Evolutionary conservation across 2,888 invertebrate genomes (phyloP).

Genomic region (Salpingus planirostris): DNA sequence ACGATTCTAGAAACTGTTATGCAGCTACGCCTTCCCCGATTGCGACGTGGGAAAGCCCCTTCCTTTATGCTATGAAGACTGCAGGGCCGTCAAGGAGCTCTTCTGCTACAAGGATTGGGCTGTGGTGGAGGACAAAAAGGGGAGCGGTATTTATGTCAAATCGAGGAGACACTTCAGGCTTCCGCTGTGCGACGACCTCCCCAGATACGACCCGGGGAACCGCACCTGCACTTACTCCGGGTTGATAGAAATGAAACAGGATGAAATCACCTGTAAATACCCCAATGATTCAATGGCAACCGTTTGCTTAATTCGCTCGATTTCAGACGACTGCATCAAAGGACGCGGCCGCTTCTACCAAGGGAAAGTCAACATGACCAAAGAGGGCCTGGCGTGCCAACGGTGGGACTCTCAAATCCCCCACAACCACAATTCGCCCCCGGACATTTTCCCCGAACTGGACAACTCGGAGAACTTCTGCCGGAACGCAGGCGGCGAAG

Average conservation of each 20-base stretch:
- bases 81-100: slow-evolving; percentile 79
- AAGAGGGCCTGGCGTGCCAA: slow-evolving; percentile 78
- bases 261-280: slow-evolving; percentile 68
- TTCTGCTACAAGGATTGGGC: slow-evolving; percentile 94
- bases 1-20: slow-evolving; percentile 64
- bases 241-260: slow-evolving; percentile 71
- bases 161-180: slow-evolving; percentile 79
- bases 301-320: slow-evolving; percentile 1
- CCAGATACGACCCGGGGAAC: slow-evolving; percentile 58
- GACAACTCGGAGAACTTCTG: slow-evolving; percentile 85
- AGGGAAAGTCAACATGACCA: slow-evolving; percentile 77
- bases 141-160: slow-evolving; percentile 66
- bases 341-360: slow-evolving; percentile 87
- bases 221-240: slow-evolving; percentile 74
- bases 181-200: slow-evolving; percentile 77
- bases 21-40: slow-evolving; percentile 85
- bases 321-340: slow-evolving; percentile 70
- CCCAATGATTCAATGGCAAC: too few relatives aligned
- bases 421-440: slow-evolving; percentile 80
- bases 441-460: slow-evolving; percentile 83
- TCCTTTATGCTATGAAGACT: slow-evolving; percentile 88
- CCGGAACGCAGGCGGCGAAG: slow-evolving; percentile 90
- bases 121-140: slow-evolving; percentile 78
- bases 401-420: slow-evolving; percentile 83
- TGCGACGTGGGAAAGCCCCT: slow-evolving; percentile 56